Evolutionary conservation across 2,888 invertebrate species (phyloP).

Genomic region (Byasa hedistus): DNA sequence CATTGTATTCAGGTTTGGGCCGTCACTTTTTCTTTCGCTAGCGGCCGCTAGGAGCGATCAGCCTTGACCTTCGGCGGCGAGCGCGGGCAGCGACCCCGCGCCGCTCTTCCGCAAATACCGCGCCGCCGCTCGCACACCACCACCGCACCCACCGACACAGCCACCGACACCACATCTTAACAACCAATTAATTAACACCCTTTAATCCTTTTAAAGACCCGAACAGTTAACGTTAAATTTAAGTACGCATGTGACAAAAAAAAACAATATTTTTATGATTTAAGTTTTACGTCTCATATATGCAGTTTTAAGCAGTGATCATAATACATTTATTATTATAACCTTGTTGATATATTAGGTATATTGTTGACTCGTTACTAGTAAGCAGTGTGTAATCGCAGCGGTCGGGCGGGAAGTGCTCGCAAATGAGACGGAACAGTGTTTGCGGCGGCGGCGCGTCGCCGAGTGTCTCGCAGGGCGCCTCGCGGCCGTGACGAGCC

Average conservation of each 20-base stretch:
- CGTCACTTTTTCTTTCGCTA: conserved; percentile 79
- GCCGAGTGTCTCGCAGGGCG: conserved; percentile 56
- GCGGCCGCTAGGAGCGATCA: conserved; percentile 44
- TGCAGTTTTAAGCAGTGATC: not conserved
- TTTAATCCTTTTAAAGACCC: conserved; percentile 8
- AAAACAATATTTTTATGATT: not conserved
- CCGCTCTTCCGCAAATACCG: conserved; percentile 40
- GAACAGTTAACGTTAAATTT: conserved; percentile 1
- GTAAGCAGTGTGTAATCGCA: not conserved
- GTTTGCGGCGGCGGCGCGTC: conserved; percentile 44
- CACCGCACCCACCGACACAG: not conserved
- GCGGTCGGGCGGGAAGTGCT: conserved; percentile 46
- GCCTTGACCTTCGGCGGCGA: conserved; percentile 77
- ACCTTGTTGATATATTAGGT: not conserved
- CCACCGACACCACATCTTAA: not conserved
- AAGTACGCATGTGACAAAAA: not conserved
- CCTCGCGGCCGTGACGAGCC: conserved; percentile 64
- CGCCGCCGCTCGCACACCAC: conserved; percentile 20
- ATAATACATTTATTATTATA: not conserved
- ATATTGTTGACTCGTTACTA: too few species aligned
- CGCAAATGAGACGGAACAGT: conserved; percentile 63
- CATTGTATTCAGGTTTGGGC: conserved; percentile 76
- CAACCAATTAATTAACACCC: conserved; percentile 11
- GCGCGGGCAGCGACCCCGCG: conserved; percentile 70
- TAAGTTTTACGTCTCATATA: not conserved